Evolutionary conservation across 2,113 vertebrate species (phyloP).

Genomic region (Sula dactylatra): DNA sequence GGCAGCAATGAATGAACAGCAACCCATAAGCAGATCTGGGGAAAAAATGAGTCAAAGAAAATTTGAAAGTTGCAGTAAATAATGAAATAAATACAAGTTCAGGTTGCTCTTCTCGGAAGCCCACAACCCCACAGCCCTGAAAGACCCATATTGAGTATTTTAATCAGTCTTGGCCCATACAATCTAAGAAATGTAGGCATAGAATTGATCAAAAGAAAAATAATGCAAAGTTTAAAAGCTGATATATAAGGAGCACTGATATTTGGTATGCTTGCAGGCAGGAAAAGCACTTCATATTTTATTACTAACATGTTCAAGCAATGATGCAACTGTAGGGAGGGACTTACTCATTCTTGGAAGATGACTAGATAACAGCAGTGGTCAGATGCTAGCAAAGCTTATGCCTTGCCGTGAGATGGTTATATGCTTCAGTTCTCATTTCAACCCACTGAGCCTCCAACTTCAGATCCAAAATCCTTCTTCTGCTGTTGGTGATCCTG

Average conservation of each 20-base stretch:
- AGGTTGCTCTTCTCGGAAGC: not conserved
- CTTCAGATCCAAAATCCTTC: not conserved
- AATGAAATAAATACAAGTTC: not conserved
- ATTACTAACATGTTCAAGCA: not conserved
- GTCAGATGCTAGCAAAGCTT: not conserved
- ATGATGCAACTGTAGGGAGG: not conserved
- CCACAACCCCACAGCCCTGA: not conserved
- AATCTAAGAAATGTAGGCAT: not conserved
- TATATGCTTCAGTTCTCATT: not conserved
- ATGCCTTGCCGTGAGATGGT: not conserved
- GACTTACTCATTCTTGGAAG: not conserved
- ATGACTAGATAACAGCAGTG: not conserved
- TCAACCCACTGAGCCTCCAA: not conserved
- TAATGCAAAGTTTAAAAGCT: not conserved
- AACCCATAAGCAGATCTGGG: not conserved
- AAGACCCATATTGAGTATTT: not conserved
- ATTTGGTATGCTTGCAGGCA: not conserved
- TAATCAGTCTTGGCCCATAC: not conserved
- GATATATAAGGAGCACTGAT: not conserved
- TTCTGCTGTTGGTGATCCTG: not conserved
- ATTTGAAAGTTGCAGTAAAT: not conserved
- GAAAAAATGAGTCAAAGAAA: not conserved
- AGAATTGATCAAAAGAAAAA: not conserved
- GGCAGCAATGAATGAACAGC: not conserved
- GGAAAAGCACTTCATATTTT: not conserved